Evolutionary conservation across 2,888 invertebrate genomes (phyloP), one percentile per base, ranked within the genome.

Genomic region (Choreutis nemorana): DNA sequence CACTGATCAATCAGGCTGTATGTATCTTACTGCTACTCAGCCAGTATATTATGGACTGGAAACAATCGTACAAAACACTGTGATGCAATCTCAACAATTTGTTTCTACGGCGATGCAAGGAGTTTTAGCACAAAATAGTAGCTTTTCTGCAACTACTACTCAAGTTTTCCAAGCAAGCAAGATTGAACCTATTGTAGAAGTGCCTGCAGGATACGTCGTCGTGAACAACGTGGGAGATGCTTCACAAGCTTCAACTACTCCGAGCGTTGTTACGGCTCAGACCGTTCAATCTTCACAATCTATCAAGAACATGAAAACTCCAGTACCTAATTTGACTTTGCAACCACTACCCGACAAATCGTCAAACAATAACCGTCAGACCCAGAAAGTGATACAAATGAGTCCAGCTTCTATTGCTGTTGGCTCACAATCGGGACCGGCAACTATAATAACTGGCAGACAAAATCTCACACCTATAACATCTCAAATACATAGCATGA

Each of bases 21-120:
- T 85, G 66, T 81, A 85, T 48, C 55, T 85, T 31, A 75, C 83
- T 23, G 78, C 85, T 2, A 86, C 86, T 9, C 89, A 89, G 45
- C 90, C 90, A 3, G 86, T 91, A 47, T 90, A 90, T 48, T 91
- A 91, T 45, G 91, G 91, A 1, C 75, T 91, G 38, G 91, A 92
- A 67, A 91, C 91, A 0, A 91, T 91, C 30, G 91, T 92, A 2
- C 91, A 91, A 60, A 92, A 91, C 50, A 91, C 91, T 3, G 90
- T 91, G 1, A 91, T 91, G 91, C 90, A 90, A n/a, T 91, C 91
- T 12, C 90, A 90, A 53, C 91, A 91, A 52, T 90, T 91, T 53
- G 86, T 91, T 9, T 87, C 91, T 3, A 89, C 89, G 2, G 86
- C 90, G 3, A 87, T 91, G 78, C 90, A 89, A 36, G 90, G 91